A percentile compares a stretch with the other conserved stretches of the same genome.
Conservation (phyloP, 1,140 invertebrate genomes). For the Telenomus remus region DNA sequence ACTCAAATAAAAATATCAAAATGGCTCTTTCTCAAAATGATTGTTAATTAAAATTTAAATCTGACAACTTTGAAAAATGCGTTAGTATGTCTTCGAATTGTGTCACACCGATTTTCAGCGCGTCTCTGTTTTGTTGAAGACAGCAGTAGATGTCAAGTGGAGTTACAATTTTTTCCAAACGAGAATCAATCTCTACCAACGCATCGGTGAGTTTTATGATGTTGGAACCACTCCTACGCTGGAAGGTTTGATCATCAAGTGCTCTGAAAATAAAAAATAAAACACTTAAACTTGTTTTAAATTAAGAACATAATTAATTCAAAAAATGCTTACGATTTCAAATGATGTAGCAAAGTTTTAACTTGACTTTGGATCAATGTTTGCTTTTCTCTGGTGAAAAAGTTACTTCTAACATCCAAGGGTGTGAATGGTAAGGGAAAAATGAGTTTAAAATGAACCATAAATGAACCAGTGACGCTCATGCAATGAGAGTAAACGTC, state of each 20-base stretch:
- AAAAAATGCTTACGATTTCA: conserved; percentile 62
- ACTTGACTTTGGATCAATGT: conserved; percentile 59
- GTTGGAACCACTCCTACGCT: conserved; percentile 44
- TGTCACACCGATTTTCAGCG: conserved; percentile 58
- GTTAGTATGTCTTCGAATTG: conserved; percentile 67
- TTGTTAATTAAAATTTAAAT: conserved; percentile 14
- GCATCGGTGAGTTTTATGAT: conserved; percentile 58
- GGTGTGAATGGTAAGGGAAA: conserved; percentile 53
- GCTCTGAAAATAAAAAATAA: conserved; percentile 47
- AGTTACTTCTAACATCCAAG: conserved; percentile 33
- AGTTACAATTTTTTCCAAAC: conserved; percentile 12
- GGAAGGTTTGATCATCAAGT: conserved; percentile 49
- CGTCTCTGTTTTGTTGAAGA: conserved; percentile 59
- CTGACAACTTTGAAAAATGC: conserved; percentile 64
- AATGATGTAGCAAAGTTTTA: conserved; percentile 52
- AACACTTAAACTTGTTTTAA: conserved; percentile 19
- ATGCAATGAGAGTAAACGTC: conserved; percentile 18
- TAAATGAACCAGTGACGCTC: conserved; percentile 39
- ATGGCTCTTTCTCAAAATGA: background rate
- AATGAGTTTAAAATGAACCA: background rate
- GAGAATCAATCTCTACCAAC: conserved; percentile 52
- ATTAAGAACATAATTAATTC: conserved; percentile 19
- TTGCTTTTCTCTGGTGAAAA: conserved; percentile 45
- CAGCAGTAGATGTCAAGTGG: conserved; percentile 68
- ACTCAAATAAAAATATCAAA: background rate